A percentile compares a stretch with the other conserved stretches of the same genome.
Conservation (phyloP, 2,797 vertebrate species). For the Mormyrus proboscirostris region DNA sequence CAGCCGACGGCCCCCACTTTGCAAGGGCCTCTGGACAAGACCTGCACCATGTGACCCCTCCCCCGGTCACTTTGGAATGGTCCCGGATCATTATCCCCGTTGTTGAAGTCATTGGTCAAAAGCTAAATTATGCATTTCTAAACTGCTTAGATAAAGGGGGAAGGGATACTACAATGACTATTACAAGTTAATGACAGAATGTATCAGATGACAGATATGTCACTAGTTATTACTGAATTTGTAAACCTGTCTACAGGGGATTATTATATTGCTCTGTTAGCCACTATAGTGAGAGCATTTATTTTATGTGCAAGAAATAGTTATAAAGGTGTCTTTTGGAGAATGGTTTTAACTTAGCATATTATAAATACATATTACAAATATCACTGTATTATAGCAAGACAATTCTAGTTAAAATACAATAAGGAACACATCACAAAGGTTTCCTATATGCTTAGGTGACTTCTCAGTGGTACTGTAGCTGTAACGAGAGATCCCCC, state of each 20-base stretch:
- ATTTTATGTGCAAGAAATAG: background rate
- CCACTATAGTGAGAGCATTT: background rate
- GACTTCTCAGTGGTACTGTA: conserved; percentile 21
- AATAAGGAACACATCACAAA: conserved; percentile 53
- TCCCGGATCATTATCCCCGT: conserved; percentile 55
- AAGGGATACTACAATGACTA: conserved; percentile 32
- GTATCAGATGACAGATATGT: conserved; percentile 62
- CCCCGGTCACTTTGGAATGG: conserved; percentile 14
- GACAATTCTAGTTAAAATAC: conserved; percentile 22
- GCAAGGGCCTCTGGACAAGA: conserved; percentile 86
- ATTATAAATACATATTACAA: conserved; percentile 41
- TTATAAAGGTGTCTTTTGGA: conserved; percentile 22
- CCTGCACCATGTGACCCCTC: conserved; percentile 89
- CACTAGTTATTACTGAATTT: conserved; percentile 78
- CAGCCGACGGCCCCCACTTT: conserved; percentile 69
- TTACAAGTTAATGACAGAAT: conserved; percentile 57
- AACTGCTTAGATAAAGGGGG: conserved; percentile 41
- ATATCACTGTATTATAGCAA: conserved; percentile 51
- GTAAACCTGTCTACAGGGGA: conserved; percentile 55
- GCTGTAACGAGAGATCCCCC: conserved; percentile 16
- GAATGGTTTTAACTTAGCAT: conserved; percentile 34
- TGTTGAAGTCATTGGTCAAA: background rate
- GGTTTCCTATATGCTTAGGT: conserved; percentile 44
- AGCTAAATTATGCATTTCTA: conserved; percentile 51
- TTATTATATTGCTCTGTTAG: conserved; percentile 57